phyloP scores from a whole-genome alignment of 2,888 invertebrate genomes.

The Cremastinae sp. region DNA sequence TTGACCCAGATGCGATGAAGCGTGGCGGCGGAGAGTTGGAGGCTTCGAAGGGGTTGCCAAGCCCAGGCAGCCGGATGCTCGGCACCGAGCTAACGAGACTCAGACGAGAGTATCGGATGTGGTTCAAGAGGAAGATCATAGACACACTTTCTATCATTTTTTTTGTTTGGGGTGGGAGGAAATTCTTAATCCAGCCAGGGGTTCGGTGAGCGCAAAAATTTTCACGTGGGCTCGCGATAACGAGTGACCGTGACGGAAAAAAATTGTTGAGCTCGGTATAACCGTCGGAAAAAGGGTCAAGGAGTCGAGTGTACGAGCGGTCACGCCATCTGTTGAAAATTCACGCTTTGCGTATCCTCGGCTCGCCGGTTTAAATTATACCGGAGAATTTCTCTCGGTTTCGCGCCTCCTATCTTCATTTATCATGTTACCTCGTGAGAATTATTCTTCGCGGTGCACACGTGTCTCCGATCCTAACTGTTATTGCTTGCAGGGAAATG shows the following conservation, averaged over 20 bases:
- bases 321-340: no score
- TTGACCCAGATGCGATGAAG: constrained; percentile 66
- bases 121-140: constrained; percentile 16
- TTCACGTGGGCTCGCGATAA: no score
- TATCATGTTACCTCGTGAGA: neutral
- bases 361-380: no score
- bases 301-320: no score
- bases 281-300: no score
- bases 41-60: constrained; percentile 24
- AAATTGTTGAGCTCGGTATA: no score
- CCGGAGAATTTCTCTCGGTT: neutral
- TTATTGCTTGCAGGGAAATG: neutral
- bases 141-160: no score
- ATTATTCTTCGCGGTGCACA: constrained; percentile 4
- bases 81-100: constrained; percentile 19
- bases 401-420: constrained; percentile 6
- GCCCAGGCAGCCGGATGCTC: constrained; percentile 17
- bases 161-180: no score
- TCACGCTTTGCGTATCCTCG: no score
- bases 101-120: constrained; percentile 25
- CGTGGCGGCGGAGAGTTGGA: constrained; percentile 35
- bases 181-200: no score
- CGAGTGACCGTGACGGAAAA: no score
- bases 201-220: no score
- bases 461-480: neutral